Evolutionary conservation across 2,888 invertebrate genomes (phyloP), one percentile per base, ranked within the genome.

Genomic region (Trichacis sp.): DNA sequence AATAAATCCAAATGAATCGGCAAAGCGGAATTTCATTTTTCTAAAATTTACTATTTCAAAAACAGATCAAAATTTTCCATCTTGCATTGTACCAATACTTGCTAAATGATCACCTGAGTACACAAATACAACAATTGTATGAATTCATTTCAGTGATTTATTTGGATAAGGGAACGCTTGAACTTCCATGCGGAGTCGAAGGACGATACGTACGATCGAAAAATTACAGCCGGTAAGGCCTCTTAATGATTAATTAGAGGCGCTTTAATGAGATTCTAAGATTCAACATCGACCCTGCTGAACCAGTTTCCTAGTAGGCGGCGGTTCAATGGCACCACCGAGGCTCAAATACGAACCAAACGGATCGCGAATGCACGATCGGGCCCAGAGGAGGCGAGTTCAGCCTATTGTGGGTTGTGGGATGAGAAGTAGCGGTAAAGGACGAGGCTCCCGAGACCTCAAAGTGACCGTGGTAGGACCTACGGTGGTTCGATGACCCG

Each of bases 401-500:
- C 46, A 42, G 52, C 46, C 61, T 61, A 46, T 51, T 55, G 51
- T 29, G 47, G 53, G 33, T 48, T 55, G 51, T 29, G 47, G 53
- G 29, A 55, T 48, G 55, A 58, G 54, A 38, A 48, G 53, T 48
- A 45, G 45, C 20, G 49, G 38, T 30, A 47, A 55, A 59, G 53
- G 52, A 61, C 36, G 49, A 54, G 49, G 20, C 49, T 49, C 52
- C 54, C 45, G 42, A 67, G 50, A 63, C 63, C 47, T 63, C 54
- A 67, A 63, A 63, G 62, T 60, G 45, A 55, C 53, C 60, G 48
- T 47, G 53, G 56, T 56, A 60, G 64, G 60, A 65, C 56, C 60
- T 60, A 52, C 52, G 56, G 48, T 60, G 50, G 54, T 62, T 81
- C 80, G 76, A 78, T 71, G 81, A 81, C 79, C 77, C 66, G 70